Evolutionary conservation across 2,888 invertebrate species (phyloP).

Genomic region (Drosophila austrosaltans): DNA sequence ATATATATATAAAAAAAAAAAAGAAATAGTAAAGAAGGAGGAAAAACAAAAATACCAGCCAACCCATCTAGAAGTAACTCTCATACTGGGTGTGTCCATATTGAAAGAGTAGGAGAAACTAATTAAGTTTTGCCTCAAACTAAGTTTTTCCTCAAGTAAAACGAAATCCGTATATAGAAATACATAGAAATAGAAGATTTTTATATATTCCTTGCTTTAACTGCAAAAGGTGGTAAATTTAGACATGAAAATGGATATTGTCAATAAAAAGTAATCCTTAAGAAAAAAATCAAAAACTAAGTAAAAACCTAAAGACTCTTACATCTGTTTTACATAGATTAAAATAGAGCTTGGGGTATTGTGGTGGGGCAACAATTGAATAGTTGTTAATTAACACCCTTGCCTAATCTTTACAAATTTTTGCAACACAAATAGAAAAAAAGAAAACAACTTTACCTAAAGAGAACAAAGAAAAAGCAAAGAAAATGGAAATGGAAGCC

Average conservation of each 20-base stretch:
- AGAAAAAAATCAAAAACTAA: too few relatives aligned
- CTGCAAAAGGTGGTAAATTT: too few relatives aligned
- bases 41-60: slow-evolving; percentile 20
- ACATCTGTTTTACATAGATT: background rate
- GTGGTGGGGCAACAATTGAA: too few relatives aligned
- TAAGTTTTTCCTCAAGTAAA: slow-evolving; percentile 33
- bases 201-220: too few relatives aligned
- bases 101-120: slow-evolving; percentile 54
- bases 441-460: too few relatives aligned
- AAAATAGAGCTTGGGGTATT: too few relatives aligned
- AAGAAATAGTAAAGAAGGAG: slow-evolving; percentile 5
- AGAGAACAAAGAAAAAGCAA: too few relatives aligned
- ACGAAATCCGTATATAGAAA: background rate
- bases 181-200: too few relatives aligned
- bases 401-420: slow-evolving; percentile 14
- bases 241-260: too few relatives aligned
- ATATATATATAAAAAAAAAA: background rate
- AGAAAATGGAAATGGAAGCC: too few relatives aligned
- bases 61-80: slow-evolving; percentile 13
- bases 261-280: too few relatives aligned
- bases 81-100: slow-evolving; percentile 9
- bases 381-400: slow-evolving; percentile 1
- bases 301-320: too few relatives aligned
- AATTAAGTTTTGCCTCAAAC: slow-evolving; percentile 77
- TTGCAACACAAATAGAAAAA: background rate